Percentiles rank a stretch among this genome's conserved stretches.
phyloP scores from a whole-genome alignment of 2,888 invertebrate genomes.

The Biston betularia region DNA sequence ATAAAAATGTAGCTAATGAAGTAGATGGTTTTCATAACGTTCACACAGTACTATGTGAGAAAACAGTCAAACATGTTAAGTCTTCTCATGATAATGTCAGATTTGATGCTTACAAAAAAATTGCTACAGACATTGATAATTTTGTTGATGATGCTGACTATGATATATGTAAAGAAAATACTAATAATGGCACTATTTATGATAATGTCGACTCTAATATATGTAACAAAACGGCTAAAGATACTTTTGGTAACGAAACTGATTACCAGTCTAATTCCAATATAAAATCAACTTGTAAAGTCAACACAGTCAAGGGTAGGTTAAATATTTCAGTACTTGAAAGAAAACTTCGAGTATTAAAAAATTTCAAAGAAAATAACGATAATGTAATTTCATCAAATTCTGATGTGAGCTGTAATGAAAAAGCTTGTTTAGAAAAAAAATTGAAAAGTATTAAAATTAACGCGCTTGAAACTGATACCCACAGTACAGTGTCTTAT shows the following conservation, averaged over 20 bases:
- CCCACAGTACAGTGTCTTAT: not conserved
- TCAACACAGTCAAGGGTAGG: not conserved
- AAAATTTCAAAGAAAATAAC: conserved; percentile 2
- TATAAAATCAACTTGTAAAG: not conserved
- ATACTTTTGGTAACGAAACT: not conserved
- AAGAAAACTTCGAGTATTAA: conserved; percentile 11
- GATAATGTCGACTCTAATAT: not conserved
- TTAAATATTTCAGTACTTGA: conserved; percentile 10
- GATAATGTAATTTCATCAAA: conserved; percentile 18
- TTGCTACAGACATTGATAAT: no score
- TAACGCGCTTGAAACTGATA: not conserved
- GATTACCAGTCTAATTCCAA: not conserved
- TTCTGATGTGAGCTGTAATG: conserved; percentile 15
- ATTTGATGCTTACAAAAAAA: no score
- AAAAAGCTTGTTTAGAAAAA: not conserved
- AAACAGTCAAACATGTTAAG: not conserved
- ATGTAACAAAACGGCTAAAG: not conserved
- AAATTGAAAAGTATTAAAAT: not conserved
- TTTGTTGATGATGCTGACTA: not conserved
- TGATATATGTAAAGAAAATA: not conserved
- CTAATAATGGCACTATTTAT: not conserved
- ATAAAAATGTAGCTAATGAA: not conserved
- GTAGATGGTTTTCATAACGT: not conserved
- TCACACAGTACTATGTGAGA: not conserved
- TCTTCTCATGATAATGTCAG: no score